Base-by-base conservation (phyloP, 92 coral and sea anemone genomes). In the Zoanthus sansibaricus region DNA sequence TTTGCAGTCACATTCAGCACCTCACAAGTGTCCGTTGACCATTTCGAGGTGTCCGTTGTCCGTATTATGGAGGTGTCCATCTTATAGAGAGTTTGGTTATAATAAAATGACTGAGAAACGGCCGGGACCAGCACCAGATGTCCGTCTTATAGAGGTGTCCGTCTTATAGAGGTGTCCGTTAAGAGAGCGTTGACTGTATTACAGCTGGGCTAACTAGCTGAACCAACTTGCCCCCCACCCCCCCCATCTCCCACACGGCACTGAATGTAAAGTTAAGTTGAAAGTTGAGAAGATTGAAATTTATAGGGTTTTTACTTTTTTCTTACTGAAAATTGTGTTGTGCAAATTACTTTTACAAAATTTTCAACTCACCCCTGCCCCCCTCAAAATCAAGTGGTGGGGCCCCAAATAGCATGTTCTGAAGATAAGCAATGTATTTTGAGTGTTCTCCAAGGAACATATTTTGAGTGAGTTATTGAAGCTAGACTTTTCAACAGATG, bases 351-450 rank as follows among this genome's bases (percentile, higher is more conserved):
- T 72, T 15, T 72, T 72, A 72, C 77, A 72, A 72, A 14, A 6
- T 72, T 72, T 72, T 72, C 30, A n/a, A 72, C 77, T 45, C 25
- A 25, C 25, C 77, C 77, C 52, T 54, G 44, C 55, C 77, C 49
- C 76, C 44, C 77, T 44, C 55, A 44, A 72, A 72, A 44, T 72
- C 77, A 72, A 72, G 16, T 72, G 77, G 77, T 72, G 54, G 77
- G 77, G 77, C 77, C 77, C 77, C 55, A 72, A 72, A 44, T 72
- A 44, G 77, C 77, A 72, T 72, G 77, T 72, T n/a, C 56, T 72
- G 77, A 72, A 44, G 77, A 72, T 72, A 72, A 72, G 56, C 56
- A 72, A 72, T 72, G 55, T 72, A 72, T 42, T 72, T 44, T 72
- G 55, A 72, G 77, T 72, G 77, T 72, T 72, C 77, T 72, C 77